Base-by-base conservation (phyloP, 1,140 invertebrate genomes). In the Leptopilina clavipes region DNA sequence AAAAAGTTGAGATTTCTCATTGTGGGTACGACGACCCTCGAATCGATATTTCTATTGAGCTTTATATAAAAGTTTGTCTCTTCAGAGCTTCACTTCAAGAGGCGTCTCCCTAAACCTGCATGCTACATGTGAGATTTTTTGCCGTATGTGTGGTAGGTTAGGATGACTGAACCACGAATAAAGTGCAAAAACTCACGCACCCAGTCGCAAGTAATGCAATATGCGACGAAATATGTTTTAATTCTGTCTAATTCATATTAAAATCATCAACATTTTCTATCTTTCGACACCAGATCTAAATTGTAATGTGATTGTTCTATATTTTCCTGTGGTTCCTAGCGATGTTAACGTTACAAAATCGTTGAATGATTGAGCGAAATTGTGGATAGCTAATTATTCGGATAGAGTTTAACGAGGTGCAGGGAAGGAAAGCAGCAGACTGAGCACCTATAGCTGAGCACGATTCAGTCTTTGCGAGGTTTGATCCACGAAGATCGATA, bases 1-100 rank as follows among this genome's bases (percentile, higher is more conserved):
- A 52, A 52, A 52, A 52, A n/a, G 48, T 17, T 17, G 14, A 17
- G 3, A 17, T 52, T 48, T 12, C 17, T 31, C 43, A 72, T 48
- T 31, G 48, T 76, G 81, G 71, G 84, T 84, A 52, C 84, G 78
- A 79, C 82, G 83, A 85, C 84, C 84, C 83, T 84, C 73, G 75
- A 84, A 85, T 83, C 83, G 76, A 85, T 85, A 83, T 82, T 85
- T 82, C 83, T 77, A 84, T 84, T 82, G 75, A 78, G 75, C 73
- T 79, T 78, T 79, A 80, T 81, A 83, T 84, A 81, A 80, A n/a
- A 82, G 76, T 77, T 82, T 52, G 73, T 59, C 71, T 65, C 59
- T 43, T 70, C 43, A 78, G 75, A 76, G 65, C 56, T 70, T 9
- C 71, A 70, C 82, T 81, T 79, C 43, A 75, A 76, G 71, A 17